phyloP scores from a whole-genome alignment of 2,888 invertebrate species.

The Sarcophaga rosellei region DNA sequence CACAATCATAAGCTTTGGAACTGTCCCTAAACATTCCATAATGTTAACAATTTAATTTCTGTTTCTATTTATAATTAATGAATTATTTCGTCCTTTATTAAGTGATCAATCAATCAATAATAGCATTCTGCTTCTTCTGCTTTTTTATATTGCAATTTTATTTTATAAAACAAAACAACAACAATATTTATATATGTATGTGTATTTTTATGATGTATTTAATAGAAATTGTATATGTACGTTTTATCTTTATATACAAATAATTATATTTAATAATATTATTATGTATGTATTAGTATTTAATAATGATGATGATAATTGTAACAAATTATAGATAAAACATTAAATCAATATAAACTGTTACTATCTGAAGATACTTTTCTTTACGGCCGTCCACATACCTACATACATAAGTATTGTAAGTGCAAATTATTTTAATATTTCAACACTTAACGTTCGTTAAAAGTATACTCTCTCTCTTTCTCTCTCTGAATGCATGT shows the following conservation, averaged over 20 bases:
- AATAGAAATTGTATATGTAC: slow-evolving; percentile 49
- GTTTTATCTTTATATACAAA: slow-evolving; percentile 18
- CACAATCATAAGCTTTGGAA: slow-evolving; percentile 7
- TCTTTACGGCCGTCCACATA: too few relatives aligned
- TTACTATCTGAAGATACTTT: too few relatives aligned
- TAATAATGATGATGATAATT: slow-evolving; percentile 14
- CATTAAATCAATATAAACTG: slow-evolving; percentile 5
- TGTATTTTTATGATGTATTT: slow-evolving; percentile 60
- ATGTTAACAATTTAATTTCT: slow-evolving; percentile 15
- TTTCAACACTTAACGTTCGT: too few relatives aligned
- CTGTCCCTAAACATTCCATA: slow-evolving; percentile 40
- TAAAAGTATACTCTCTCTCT: too few relatives aligned
- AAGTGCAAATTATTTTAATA: too few relatives aligned
- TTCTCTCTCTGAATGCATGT: too few relatives aligned
- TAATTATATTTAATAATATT: neutral
- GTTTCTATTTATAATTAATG: slow-evolving; percentile 21
- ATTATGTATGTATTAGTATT: neutral
- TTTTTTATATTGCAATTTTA: slow-evolving; percentile 46
- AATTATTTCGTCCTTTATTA: slow-evolving; percentile 43
- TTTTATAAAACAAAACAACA: slow-evolving; percentile 32
- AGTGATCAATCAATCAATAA: slow-evolving; percentile 38
- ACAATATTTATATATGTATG: slow-evolving; percentile 42
- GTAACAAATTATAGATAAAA: slow-evolving; percentile 36
- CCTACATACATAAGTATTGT: too few relatives aligned
- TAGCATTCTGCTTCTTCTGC: neutral